Evolutionary conservation across 2,113 vertebrate genomes (phyloP).

Genomic region (Perca fluviatilis): DNA sequence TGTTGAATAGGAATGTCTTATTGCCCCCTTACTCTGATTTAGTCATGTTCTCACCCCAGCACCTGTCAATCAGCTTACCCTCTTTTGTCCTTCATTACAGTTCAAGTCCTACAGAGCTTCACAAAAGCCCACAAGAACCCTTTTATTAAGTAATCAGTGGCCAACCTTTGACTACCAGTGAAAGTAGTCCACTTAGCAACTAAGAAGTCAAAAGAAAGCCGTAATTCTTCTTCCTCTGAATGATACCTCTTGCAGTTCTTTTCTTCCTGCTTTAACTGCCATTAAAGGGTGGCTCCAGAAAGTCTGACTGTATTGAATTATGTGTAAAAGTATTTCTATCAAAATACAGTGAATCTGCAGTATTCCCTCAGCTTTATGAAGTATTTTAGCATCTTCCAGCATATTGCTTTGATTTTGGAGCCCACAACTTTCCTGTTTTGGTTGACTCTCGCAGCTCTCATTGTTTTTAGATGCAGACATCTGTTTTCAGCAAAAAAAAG

Average conservation of each 20-base stretch:
- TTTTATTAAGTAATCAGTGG: slow-evolving; percentile 4
- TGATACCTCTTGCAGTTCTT: not conserved
- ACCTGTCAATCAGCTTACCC: slow-evolving; percentile 22
- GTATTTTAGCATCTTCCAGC: not conserved
- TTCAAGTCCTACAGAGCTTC: not conserved
- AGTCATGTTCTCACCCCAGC: not conserved
- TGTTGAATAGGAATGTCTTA: not conserved
- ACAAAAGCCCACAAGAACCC: slow-evolving; percentile 24
- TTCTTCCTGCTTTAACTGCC: slow-evolving; percentile 7
- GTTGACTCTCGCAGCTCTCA: not conserved
- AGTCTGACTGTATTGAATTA: slow-evolving; percentile 3
- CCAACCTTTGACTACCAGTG: slow-evolving; percentile 9
- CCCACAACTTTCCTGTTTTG: not conserved
- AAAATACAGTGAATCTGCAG: not conserved
- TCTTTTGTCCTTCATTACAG: slow-evolving; percentile 23
- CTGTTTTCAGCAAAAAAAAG: not conserved
- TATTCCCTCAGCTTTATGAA: not conserved
- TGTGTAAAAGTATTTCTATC: not conserved
- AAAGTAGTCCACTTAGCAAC: slow-evolving; percentile 4
- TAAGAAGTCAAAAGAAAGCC: slow-evolving; percentile 1
- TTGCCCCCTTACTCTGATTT: not conserved
- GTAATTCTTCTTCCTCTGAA: not conserved
- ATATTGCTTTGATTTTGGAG: not conserved
- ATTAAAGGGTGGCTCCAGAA: not conserved
- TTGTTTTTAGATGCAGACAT: not conserved